Conservation (phyloP, 2,797 vertebrate species). For the Malurus splendens region DNA sequence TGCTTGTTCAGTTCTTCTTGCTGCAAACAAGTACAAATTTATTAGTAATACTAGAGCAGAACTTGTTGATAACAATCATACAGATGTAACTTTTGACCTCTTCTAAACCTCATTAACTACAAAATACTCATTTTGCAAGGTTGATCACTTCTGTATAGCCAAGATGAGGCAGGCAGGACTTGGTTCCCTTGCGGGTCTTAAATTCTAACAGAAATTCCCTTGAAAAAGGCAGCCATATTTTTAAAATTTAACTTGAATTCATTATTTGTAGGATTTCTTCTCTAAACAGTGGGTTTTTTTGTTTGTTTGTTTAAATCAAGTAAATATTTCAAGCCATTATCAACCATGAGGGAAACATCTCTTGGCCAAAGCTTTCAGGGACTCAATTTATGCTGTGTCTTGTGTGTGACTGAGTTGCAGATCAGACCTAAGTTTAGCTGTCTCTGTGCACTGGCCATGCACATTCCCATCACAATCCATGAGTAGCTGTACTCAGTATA, state of each 20-base stretch:
- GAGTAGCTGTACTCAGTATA: not conserved
- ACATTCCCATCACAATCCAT: not conserved
- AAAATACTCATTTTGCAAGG: not conserved
- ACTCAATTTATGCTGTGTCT: rapidly evolving
- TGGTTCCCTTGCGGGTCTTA: not conserved
- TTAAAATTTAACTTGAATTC: not conserved
- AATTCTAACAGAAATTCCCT: not conserved
- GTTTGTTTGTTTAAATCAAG: not conserved
- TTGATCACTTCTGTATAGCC: rapidly evolving
- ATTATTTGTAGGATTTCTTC: not conserved
- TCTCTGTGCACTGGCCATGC: not conserved
- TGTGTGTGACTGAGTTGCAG: not conserved
- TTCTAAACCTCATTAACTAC: not conserved
- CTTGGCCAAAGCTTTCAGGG: not conserved
- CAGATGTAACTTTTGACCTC: not conserved
- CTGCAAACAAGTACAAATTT: conserved; percentile 18
- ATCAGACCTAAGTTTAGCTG: not conserved
- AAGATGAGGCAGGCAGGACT: not conserved
- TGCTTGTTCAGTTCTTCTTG: conserved; percentile 25
- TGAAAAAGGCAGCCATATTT: not conserved
- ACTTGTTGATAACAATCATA: not conserved
- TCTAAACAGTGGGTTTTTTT: not conserved
- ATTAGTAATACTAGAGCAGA: not conserved
- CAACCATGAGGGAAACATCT: rapidly evolving
- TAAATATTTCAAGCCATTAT: not conserved